Base-by-base conservation (phyloP, 1,140 invertebrate genomes). In the Aplysia californica region DNA sequence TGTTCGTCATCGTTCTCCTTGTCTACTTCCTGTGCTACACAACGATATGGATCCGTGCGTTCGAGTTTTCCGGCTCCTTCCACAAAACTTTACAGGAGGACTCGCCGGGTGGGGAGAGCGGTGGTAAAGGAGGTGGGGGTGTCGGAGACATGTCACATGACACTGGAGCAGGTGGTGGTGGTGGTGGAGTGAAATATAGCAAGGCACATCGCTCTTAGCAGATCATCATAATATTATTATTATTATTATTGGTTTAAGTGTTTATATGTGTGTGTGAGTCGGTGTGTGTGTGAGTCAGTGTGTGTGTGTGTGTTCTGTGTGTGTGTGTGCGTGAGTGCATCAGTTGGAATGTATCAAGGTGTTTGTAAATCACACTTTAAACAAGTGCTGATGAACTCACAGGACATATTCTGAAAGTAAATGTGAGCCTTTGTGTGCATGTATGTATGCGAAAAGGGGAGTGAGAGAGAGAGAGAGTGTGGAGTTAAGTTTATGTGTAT, bases 11-110 rank as follows among this genome's bases (percentile, higher is more conserved):
- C 1, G 66, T 87, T 3, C 76, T 87, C 15, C 29, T 87, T 20
- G 77, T 87, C 18, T 87, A 87, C 72, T 83, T 87, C 72, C 84
- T 87, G 80, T 87, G 84, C 76, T 84, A 84, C 79, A 87, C 86
- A 23, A 84, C 85, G 23, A 83, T 87, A 35, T 86, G 85, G 84
- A 84, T 87, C 81, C 82, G 84, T 36, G 82, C 82, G 1, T 81
- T 84, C 75, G 85, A 87, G 41, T 82, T 87, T 55, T 83, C 84
- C 69, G 81, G 85, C 10, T 83, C 84, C n/a, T 79, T 85, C 75
- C 83, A 83, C 67, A 85, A 86, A 71, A 79, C 67, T 23, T 31
- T 65, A 1, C 58, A 71, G 26, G 59, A 61, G 21, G 68, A 71
- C 6, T 68, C 44, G 2, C 35, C 56, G 2, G 29, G 21, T 5